phyloP scores from a whole-genome alignment of 2,888 invertebrate genomes.

The Parnassius glacialis region DNA sequence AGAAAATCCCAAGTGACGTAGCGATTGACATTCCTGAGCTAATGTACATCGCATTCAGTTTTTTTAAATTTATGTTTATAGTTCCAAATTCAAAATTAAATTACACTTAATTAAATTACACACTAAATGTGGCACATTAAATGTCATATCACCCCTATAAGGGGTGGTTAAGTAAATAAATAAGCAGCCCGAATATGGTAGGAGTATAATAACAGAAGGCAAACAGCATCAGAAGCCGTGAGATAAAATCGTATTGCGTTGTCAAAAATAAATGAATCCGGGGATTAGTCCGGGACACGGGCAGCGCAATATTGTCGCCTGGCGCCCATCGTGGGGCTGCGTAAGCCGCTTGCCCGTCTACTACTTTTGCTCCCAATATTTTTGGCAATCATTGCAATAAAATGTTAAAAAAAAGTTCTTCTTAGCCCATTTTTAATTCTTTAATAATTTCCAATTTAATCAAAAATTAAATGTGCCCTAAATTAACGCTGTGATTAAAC shows the following conservation, averaged over 20 bases:
- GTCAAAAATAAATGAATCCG: conserved; percentile 81
- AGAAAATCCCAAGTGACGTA: too few species aligned
- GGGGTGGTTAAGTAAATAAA: conserved; percentile 76
- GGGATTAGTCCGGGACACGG: conserved; percentile 77
- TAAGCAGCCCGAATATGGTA: conserved; percentile 73
- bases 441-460: too few species aligned
- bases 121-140: conserved; percentile 70
- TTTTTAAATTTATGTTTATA: too few species aligned
- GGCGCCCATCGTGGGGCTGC: conserved; percentile 67
- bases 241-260: conserved; percentile 82
- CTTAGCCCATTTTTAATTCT: too few species aligned
- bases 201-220: conserved; percentile 78
- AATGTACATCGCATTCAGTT: too few species aligned
- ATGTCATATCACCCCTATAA: conserved; percentile 70
- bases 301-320: conserved; percentile 72
- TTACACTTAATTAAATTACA: conserved; percentile 51
- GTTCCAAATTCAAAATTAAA: too few species aligned
- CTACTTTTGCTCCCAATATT: conserved; percentile 36
- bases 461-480: too few species aligned
- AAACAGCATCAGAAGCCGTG: conserved; percentile 80
- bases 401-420: too few species aligned
- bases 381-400: conserved; percentile 39
- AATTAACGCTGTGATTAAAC: too few species aligned
- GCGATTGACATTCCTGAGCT: too few species aligned
- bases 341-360: conserved; percentile 55